A percentile compares a stretch with the other conserved stretches of the same genome.
Evolutionary conservation across 2,888 invertebrate genomes (phyloP).

Genomic region (Lampropteryx suffumata): DNA sequence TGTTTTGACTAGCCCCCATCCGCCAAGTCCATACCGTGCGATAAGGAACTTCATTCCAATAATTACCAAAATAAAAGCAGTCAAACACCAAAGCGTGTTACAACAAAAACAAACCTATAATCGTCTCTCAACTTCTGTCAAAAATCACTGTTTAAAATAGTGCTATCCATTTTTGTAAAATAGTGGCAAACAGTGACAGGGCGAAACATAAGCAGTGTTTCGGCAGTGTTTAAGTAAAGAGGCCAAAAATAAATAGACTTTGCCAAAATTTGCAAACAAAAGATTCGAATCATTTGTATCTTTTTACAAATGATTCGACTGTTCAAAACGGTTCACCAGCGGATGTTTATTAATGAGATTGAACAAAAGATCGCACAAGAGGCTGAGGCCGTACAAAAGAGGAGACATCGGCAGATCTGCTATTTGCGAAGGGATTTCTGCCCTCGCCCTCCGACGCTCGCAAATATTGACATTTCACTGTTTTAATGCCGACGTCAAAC

Average conservation of each 20-base stretch:
- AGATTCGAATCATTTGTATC: conserved; percentile 30
- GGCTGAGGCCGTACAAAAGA: conserved; percentile 42
- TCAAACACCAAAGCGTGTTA: no score
- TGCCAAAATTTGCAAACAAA: conserved; percentile 12
- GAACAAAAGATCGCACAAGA: conserved; percentile 52
- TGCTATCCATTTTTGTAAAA: no score
- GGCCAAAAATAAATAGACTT: conserved; percentile 5
- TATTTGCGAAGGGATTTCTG: conserved; percentile 74
- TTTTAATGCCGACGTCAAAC: conserved; percentile 82
- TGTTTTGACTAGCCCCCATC: no score
- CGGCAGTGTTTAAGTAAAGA: no score
- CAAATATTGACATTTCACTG: conserved; percentile 81
- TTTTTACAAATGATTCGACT: conserved; percentile 14
- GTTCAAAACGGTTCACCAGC: conserved; percentile 27
- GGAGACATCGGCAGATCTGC: conserved; percentile 59
- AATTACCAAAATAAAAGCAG: no score
- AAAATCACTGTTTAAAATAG: no score
- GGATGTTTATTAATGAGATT: conserved; percentile 62
- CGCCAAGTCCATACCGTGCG: no score
- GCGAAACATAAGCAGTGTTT: no score
- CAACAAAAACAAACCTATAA: no score
- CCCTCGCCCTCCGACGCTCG: conserved; percentile 53
- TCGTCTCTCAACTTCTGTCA: no score
- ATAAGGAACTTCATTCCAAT: no score
- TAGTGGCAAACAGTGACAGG: no score